Base-by-base conservation (phyloP, 2,888 invertebrate genomes). In the Parnassius apollo region DNA sequence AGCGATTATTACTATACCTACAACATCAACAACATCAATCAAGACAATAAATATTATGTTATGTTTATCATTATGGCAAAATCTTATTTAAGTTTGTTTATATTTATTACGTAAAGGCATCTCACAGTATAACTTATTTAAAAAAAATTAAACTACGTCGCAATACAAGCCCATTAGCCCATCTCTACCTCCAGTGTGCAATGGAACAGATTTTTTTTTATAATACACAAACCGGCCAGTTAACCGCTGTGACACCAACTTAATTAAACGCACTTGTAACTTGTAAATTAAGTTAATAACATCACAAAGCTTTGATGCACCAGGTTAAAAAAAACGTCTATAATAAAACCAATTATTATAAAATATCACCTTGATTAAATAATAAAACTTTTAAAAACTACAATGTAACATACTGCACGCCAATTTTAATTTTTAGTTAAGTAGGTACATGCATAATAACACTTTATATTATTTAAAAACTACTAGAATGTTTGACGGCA, bases 211-310 rank as follows among this genome's bases (percentile, higher is more conserved):
- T 4, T 48, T 12, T 51, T 61, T 57, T 57, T 57, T 56, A 9
- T 25, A 61, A 56, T 56, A 45, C 56, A 42, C 22, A 42, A 52
- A 61, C 55, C 60, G 54, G 54, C 49, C 48, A 44, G 42, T 56
- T 25, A 25, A 25, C 48, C 18, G 50, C 22, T 44, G 42, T 50
- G 42, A 57, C 44, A 51, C 44, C 9, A 44, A 44, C 44, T 44
- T 44, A 9, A 44, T 9, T 9, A 10, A 48, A 1, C 9, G 0
- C 48, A 48, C 48, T 48, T 13, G 48, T 48, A 13, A 48, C 48
- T 48, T 13, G 2, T 11, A 46, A 46, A 46, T 25, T 25, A 25
- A 25, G 25, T 25, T 25, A 25, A 25, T 25, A 2, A 25, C 25
- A 46, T 12, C 7, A 13, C 48, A 13, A 3, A 48, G 13, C 13